Percentiles rank a stretch among this genome's conserved stretches.
Evolutionary conservation across 2,888 invertebrate genomes (phyloP).

Genomic region (Sphecodes monilicornis): DNA sequence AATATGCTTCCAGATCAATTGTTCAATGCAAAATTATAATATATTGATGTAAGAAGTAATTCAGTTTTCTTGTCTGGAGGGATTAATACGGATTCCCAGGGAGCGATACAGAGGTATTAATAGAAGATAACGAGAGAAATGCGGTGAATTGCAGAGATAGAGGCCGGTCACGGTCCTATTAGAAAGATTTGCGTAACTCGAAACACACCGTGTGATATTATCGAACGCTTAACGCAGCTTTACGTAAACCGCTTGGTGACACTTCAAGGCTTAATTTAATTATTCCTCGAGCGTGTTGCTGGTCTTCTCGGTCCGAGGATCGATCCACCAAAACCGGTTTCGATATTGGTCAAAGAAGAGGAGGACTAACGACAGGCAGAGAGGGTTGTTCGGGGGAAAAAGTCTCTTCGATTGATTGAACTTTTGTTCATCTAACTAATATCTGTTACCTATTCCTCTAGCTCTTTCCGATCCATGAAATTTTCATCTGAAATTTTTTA

Average conservation of each 20-base stretch:
- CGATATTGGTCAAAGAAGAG: conserved; percentile 35
- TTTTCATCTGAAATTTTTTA: neutral
- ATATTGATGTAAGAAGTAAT: neutral
- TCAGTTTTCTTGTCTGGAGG: neutral
- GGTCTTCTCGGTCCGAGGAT: conserved; percentile 20
- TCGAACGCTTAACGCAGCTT: conserved; percentile 47
- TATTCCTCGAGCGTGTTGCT: conserved; percentile 25
- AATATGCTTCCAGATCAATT: too few relatives aligned
- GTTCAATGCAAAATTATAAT: neutral
- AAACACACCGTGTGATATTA: conserved; percentile 43
- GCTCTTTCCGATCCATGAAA: neutral
- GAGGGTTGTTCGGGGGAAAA: conserved; percentile 30
- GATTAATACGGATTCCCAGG: neutral
- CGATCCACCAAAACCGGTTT: conserved; percentile 56
- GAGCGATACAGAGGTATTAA: neutral
- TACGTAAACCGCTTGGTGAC: conserved; percentile 52
- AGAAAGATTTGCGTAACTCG: conserved; percentile 51
- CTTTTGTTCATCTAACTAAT: neutral
- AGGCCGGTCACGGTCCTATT: neutral
- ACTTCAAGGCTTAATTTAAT: conserved; percentile 59
- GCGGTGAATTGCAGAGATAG: neutral
- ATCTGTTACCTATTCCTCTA: neutral
- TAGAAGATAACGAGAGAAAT: conserved; percentile 3
- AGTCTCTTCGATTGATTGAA: conserved; percentile 6
- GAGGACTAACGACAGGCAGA: neutral